phyloP scores from a whole-genome alignment of 2,797 vertebrate species.

The Myiotriccus ornatus region DNA sequence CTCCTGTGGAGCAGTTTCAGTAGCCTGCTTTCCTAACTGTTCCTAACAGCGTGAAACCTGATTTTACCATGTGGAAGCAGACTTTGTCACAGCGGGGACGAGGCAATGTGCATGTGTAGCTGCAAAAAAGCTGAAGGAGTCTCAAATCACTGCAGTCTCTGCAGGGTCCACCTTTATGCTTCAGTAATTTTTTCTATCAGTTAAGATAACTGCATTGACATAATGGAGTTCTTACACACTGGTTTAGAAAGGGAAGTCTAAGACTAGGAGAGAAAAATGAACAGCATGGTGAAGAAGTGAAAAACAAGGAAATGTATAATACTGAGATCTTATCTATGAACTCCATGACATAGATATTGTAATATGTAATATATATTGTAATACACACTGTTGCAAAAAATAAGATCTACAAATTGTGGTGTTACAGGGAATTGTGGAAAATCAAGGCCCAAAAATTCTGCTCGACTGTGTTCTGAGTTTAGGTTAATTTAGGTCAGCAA shows the following conservation, averaged over 20 bases:
- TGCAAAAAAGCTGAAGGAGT: conserved; percentile 37
- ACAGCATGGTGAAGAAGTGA: background rate
- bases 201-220: conserved; percentile 18
- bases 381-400: background rate
- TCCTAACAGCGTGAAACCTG: conserved; percentile 37
- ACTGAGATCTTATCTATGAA: background rate
- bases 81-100: conserved; percentile 19
- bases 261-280: background rate
- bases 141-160: conserved; percentile 48
- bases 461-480: background rate
- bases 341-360: fast-evolving
- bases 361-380: background rate
- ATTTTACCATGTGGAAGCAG: conserved; percentile 46
- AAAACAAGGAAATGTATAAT: background rate
- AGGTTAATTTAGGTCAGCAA: background rate
- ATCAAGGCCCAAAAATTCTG: background rate
- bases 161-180: conserved; percentile 54
- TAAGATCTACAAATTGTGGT: background rate
- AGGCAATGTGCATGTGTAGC: conserved; percentile 5
- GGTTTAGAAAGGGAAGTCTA: background rate
- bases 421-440: background rate
- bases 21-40: conserved; percentile 51
- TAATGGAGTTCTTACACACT: conserved; percentile 11
- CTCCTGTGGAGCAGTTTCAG: conserved; percentile 48
- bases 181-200: conserved; percentile 46